Conservation (phyloP, 2,113 vertebrate species). For the Paramormyrops kingsleyae region DNA sequence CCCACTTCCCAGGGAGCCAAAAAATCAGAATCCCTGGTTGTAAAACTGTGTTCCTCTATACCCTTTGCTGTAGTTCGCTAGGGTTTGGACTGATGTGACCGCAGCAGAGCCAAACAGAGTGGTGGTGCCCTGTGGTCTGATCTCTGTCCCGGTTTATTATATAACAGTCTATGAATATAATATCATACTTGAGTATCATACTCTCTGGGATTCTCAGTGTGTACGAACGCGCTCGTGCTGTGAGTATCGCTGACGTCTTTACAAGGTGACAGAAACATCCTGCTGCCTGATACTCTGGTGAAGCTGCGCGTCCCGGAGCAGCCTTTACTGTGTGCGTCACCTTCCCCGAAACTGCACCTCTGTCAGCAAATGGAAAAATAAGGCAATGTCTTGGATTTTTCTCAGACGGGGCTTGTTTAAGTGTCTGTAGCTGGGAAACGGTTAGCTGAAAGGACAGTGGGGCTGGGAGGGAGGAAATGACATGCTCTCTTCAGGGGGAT, state of each 20-base stretch:
- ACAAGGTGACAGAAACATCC: not conserved
- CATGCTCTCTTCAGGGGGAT: not conserved
- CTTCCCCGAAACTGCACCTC: not conserved
- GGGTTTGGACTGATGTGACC: not conserved
- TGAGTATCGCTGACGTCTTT: not conserved
- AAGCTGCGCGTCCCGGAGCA: not conserved
- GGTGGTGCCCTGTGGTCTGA: not conserved
- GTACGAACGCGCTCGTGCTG: not conserved
- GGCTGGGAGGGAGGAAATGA: not conserved
- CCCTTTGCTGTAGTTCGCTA: not conserved
- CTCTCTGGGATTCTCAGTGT: not conserved
- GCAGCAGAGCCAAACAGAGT: not conserved
- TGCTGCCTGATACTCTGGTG: not conserved
- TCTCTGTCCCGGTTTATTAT: not conserved
- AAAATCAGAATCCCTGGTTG: not conserved
- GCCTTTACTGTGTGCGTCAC: not conserved
- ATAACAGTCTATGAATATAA: not conserved
- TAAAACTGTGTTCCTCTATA: not conserved
- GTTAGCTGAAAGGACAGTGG: slow-evolving; percentile 57
- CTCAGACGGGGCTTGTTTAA: slow-evolving; percentile 53
- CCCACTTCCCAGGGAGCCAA: not conserved
- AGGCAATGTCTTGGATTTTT: slow-evolving; percentile 47
- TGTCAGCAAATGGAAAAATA: slow-evolving; percentile 38
- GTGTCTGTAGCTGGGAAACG: slow-evolving; percentile 54
- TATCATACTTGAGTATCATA: not conserved